Base-by-base conservation (phyloP, 1,140 invertebrate species). In the Tetraneura akinire region DNA sequence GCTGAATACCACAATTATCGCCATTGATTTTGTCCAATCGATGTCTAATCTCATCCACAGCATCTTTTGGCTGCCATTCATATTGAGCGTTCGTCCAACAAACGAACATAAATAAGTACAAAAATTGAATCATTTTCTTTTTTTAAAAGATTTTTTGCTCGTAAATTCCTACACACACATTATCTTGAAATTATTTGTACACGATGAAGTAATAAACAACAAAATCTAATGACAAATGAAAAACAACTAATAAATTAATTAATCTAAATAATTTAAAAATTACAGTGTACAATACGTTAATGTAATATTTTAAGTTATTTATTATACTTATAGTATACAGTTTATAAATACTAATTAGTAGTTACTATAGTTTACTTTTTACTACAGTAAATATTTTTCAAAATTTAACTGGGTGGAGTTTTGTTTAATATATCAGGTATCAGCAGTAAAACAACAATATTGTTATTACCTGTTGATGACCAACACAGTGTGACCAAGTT, bases 1-100 rank as follows among this genome's bases (percentile, higher is more conserved):
- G 92, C 83, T 94, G 92, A 80, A 97, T 94, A 76, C 89, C 91
- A 85, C 97, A 98, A 86, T 98, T 98, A 23, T 96, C 91, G 1
- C 86, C 86, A 53, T 88, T 91, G 0, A 98, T 91, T 84, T 91
- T 91, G 81, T 95, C 91, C 86, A 96, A 91, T 86, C 90, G 90
- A 18, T 90, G 86, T 66, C 93, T 89, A 76, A 98, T 90, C 86
- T 96, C 92, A 84, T 98, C 96, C 83, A 96, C 96, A 42, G 90
- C 87, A 87, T 98, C 97, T 53, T 91, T 89, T 11, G 90, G 85
- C 86, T 96, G 93, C 94, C 95, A 96, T 83, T 95, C 92, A 84
- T 93, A 96, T 85, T 96, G 95, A 9, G 90, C 92, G 60, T 83
- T 80, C 37, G 74, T 62, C 37, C 74, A 42, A 18, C 2, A 26